phyloP scores from a whole-genome alignment of 2,113 vertebrate species.

The Salminus brasiliensis region DNA sequence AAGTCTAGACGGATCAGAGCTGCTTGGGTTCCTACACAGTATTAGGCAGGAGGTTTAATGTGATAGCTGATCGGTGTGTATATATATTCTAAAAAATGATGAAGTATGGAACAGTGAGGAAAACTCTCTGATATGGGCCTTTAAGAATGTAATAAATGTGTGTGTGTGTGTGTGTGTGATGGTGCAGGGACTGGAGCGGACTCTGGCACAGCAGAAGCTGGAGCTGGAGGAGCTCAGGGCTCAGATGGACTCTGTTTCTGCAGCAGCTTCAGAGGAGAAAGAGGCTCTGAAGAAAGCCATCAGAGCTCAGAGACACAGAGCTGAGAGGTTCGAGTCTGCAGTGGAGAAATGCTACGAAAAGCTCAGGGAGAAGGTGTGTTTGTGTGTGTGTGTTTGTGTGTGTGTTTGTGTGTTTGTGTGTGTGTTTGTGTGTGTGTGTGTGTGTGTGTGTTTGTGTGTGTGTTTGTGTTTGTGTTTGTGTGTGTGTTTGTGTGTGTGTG shows the following conservation, averaged over 20 bases:
- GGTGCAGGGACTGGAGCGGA: conserved; percentile 80
- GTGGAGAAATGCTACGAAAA: conserved; percentile 75
- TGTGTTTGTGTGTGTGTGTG: conserved; percentile 28
- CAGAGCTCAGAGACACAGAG: conserved; percentile 78
- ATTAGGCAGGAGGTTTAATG: too few species aligned
- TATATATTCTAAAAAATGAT: too few species aligned
- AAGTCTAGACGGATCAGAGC: too few species aligned
- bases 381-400: neutral
- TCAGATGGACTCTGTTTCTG: conserved; percentile 67
- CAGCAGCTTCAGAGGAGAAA: conserved; percentile 73
- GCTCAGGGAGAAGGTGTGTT: conserved; percentile 78
- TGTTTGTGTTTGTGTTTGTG: neutral
- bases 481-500: too few species aligned
- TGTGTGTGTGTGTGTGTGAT: too few species aligned
- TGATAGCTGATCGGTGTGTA: too few species aligned
- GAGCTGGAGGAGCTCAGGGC: conserved; percentile 69
- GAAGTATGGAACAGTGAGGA: too few species aligned
- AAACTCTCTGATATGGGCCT: too few species aligned
- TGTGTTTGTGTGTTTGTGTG: conserved; percentile 10
- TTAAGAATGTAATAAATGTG: too few species aligned
- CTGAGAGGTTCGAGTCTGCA: conserved; percentile 74
- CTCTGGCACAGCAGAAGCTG: conserved; percentile 75
- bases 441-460: conserved; percentile 5
- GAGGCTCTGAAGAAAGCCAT: conserved; percentile 79
- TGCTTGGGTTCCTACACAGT: too few species aligned